Evolutionary conservation across 2,113 vertebrate genomes (phyloP).

Genomic region (Cebus imitator): DNA sequence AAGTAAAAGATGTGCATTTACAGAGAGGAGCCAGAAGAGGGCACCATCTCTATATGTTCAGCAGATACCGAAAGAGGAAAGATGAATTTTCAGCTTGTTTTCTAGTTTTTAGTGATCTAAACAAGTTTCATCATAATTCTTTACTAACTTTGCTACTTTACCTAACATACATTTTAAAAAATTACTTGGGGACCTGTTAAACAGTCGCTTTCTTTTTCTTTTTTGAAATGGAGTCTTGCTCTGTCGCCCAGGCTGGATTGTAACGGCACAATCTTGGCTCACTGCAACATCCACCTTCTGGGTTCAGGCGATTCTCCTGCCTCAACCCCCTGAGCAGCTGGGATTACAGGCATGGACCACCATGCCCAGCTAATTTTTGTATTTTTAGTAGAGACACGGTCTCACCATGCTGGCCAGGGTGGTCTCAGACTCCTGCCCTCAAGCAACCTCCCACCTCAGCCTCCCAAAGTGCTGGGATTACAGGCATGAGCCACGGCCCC

Average conservation of each 20-base stretch:
- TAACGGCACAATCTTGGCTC: background rate
- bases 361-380: background rate
- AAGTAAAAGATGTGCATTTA: background rate
- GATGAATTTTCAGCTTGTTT: background rate
- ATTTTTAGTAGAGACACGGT: background rate
- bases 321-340: background rate
- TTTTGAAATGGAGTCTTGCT: background rate
- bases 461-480: background rate
- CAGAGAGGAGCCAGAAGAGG: constrained; percentile 73
- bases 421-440: background rate
- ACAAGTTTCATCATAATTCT: background rate
- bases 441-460: background rate
- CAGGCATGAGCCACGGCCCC: background rate
- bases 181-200: background rate
- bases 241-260: background rate
- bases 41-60: constrained; percentile 46
- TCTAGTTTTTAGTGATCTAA: background rate
- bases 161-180: background rate
- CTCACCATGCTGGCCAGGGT: background rate
- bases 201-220: background rate
- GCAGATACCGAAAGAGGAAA: background rate
- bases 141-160: background rate
- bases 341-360: background rate
- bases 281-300: background rate
- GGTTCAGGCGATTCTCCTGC: background rate